Conservation (phyloP, 2,797 vertebrate species). For the Sebastes oblongus region DNA sequence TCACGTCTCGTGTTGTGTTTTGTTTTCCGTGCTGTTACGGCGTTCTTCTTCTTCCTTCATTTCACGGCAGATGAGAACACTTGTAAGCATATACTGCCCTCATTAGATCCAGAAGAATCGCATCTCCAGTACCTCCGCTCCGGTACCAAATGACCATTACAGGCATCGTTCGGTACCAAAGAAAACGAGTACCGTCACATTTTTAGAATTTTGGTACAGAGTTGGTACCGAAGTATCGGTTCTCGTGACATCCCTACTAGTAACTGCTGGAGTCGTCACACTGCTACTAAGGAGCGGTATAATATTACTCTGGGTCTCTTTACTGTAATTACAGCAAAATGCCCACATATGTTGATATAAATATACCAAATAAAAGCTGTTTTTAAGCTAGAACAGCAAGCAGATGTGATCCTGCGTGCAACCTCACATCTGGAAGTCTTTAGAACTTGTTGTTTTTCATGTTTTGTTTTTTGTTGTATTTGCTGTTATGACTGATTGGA, state of each 20-base stretch:
- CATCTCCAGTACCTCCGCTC: too few species aligned
- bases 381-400: neutral
- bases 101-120: too few species aligned
- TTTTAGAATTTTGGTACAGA: too few species aligned
- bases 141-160: too few species aligned
- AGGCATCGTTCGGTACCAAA: too few species aligned
- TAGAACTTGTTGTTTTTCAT: neutral
- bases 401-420: neutral
- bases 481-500: neutral
- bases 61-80: too few species aligned
- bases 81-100: too few species aligned
- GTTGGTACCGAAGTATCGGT: too few species aligned
- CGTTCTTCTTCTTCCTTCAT: too few species aligned
- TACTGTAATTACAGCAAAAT: neutral
- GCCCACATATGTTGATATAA: neutral
- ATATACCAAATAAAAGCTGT: neutral
- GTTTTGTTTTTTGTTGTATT: neutral
- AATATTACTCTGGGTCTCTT: neutral
- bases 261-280: neutral
- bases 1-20: too few species aligned
- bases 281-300: neutral
- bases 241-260: neutral
- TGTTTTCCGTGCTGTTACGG: too few species aligned
- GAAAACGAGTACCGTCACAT: too few species aligned
- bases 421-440: neutral